A percentile compares a stretch with the other conserved stretches of the same genome.
Conservation (phyloP, 1,140 invertebrate species). For the Choristoneura fumiferana region DNA sequence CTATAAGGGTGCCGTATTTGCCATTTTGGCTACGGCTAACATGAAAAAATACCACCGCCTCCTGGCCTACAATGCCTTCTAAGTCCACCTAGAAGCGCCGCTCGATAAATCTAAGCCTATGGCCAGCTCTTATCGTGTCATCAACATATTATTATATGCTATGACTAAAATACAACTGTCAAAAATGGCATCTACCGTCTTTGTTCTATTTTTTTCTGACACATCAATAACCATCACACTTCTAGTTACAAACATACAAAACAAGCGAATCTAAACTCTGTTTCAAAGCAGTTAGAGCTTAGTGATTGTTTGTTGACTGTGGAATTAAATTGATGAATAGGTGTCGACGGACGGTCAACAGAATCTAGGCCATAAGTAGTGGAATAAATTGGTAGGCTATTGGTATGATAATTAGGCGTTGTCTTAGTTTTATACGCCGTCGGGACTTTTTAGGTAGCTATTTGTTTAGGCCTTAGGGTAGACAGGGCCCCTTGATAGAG, state of each 20-base stretch:
- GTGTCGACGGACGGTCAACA: conserved; percentile 16
- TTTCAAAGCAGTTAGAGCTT: not conserved
- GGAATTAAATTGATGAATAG: conserved; percentile 9
- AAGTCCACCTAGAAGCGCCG: conserved; percentile 2
- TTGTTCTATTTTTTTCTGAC: conserved; percentile 17
- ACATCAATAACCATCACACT: not conserved
- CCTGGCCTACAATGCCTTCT: not conserved
- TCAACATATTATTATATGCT: conserved; percentile 16
- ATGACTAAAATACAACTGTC: not conserved
- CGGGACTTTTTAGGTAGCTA: not conserved
- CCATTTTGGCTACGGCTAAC: too few species aligned
- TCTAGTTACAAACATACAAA: not conserved
- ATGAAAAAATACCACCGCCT: not conserved
- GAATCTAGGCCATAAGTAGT: conserved; percentile 20
- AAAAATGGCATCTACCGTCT: conserved; percentile 3
- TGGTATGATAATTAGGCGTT: conserved; percentile 3
- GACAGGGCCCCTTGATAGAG: too few species aligned
- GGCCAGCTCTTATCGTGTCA: conserved; percentile 26
- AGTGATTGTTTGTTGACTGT: not conserved
- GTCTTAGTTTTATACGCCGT: not conserved
- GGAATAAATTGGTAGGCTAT: not conserved
- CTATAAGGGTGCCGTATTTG: too few species aligned
- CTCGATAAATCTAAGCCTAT: conserved; percentile 12
- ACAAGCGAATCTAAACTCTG: not conserved
- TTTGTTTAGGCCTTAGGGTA: too few species aligned